These are phyloP conservation scores for Balaeniceps rex DNA, from an alignment of 2,113 vertebrate species.

Conservation along the genomic window DNA sequence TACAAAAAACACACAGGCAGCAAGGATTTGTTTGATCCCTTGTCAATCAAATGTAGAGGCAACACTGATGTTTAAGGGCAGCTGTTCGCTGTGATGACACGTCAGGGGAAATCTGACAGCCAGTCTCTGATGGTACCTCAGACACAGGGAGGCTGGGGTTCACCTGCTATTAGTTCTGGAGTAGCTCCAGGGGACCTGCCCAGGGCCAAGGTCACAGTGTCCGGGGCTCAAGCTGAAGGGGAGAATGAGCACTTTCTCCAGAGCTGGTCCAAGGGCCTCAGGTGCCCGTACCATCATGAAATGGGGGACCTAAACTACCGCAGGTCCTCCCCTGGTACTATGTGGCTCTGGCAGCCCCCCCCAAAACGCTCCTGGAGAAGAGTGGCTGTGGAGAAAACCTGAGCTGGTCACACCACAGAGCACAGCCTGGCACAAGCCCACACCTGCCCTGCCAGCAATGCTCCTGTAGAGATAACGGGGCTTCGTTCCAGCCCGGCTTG, in stretches of 20 bases:
- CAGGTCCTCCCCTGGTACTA: neutral
- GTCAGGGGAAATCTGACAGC: neutral
- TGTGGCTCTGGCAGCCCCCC: neutral
- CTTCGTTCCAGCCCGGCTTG: neutral
- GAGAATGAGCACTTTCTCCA: neutral
- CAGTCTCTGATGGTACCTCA: neutral
- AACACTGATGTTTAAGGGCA: neutral
- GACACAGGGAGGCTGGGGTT: neutral
- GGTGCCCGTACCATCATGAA: neutral
- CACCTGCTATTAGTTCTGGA: neutral
- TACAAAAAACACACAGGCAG: neutral
- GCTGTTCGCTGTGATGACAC: neutral
- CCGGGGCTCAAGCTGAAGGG: accelerated
- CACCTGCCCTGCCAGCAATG: neutral
- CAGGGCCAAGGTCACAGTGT: neutral
- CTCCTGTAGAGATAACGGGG: neutral
- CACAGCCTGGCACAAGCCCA: neutral
- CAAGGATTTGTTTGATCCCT: neutral
- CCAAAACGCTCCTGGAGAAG: neutral
- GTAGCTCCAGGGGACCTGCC: neutral
- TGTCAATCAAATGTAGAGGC: neutral
- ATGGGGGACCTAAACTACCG: neutral
- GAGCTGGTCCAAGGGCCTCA: neutral
- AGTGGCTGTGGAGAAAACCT: neutral
- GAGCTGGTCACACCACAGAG: neutral